Evolutionary conservation across 1,140 invertebrate species (phyloP), one percentile per base, ranked within the genome.

Genomic region (Camponotus vicinus): DNA sequence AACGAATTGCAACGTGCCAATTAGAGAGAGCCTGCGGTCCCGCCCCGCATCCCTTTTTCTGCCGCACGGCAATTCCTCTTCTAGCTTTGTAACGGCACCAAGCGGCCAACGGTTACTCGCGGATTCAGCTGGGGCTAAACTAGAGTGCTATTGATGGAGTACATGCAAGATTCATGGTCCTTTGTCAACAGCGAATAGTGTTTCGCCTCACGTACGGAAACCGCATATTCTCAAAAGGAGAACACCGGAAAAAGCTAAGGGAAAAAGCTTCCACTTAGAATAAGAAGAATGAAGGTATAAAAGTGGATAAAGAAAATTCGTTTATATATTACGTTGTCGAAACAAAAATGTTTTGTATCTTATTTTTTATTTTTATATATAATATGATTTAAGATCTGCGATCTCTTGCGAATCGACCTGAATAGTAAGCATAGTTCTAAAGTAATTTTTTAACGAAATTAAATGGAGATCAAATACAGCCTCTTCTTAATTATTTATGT

Each of bases 1-100:
- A 91, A 90, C 79, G 75, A 89, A 91, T 73, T 79, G 86, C 75
- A 89, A 89, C 79, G 67, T 71, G 84, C 84, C 89, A 91, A 91
- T 91, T 88, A 90, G 82, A 75, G 63, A 64, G 63, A 89, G 73
- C 21, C 37, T 76, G 55, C 64, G 15, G 63, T 52, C 34, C 52
- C 18, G 18, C 18, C 15, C 18, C n/a, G 42, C 3, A 32, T 59
- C 11, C 79, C 67, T 73, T 73, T 82, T 82, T 82, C 32, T 21
- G 13, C 18, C 37, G 11, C 8, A 37, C 63, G 13, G 52, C 37
- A 61, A 82, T 82, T 61, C 27, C 40, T 82, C 69, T 73, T 59
- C 71, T n/a, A 82, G 13, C 77, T 80, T 70, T 57, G n/a, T 34
- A 42, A 21, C 52, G 34, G 15, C 49, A 15, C 34, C 13, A 32